phyloP scores from a whole-genome alignment of 2,888 invertebrate species.

The Cabera pusaria region DNA sequence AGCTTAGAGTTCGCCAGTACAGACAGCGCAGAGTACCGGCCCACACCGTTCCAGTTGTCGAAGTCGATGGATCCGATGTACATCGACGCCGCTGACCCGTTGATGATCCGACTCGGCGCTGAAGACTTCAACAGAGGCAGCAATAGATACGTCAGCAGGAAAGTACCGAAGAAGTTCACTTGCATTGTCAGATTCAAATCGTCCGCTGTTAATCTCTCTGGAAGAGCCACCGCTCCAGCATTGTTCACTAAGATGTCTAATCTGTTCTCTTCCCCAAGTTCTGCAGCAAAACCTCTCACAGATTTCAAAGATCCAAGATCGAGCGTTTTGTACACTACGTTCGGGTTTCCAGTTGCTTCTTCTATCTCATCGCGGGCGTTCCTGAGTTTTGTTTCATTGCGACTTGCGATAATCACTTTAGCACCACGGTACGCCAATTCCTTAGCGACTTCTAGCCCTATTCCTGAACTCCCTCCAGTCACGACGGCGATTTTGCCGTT shows the following conservation, averaged over 20 bases:
- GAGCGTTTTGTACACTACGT: conserved; percentile 55
- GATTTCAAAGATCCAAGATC: conserved; percentile 74
- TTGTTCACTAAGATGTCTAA: conserved; percentile 83
- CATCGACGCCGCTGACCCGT: conserved; percentile 85
- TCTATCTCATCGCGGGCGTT: conserved; percentile 57
- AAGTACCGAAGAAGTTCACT: conserved; percentile 88
- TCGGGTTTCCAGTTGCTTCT: conserved; percentile 52
- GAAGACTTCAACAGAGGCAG: conserved; percentile 76
- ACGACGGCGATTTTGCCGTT: conserved; percentile 66
- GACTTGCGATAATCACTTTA: conserved; percentile 76
- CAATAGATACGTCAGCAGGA: conserved; percentile 88
- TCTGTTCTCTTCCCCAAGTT: conserved; percentile 57
- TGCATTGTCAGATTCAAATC: conserved; percentile 87
- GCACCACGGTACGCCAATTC: conserved; percentile 73
- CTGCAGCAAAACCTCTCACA: conserved; percentile 79
- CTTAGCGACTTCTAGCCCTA: conserved; percentile 71
- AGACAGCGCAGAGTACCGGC: conserved; percentile 49
- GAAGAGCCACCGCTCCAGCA: conserved; percentile 76
- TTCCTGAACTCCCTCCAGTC: conserved; percentile 70
- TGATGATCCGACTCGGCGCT: conserved; percentile 84
- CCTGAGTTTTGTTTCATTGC: conserved; percentile 69
- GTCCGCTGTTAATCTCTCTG: conserved; percentile 81
- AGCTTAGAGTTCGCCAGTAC: conserved; percentile 78
- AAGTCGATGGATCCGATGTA: conserved; percentile 66
- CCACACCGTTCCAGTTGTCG: conserved; percentile 62